Base-by-base conservation (phyloP, 1,140 invertebrate genomes). In the Diorhabda sublineata region DNA sequence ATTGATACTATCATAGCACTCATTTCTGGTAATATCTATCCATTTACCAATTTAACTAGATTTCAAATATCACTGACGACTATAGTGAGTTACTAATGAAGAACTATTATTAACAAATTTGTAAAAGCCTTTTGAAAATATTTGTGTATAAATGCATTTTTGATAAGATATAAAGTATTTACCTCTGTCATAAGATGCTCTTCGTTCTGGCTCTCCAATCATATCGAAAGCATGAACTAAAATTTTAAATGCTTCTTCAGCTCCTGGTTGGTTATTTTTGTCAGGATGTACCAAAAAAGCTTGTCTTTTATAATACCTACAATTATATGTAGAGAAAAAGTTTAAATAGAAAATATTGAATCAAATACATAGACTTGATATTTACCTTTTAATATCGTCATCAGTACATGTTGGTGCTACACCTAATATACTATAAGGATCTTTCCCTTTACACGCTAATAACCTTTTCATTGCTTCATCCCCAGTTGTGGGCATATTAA, bases 241-340 rank as follows among this genome's bases (percentile, higher is more conserved):
- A 78, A 97, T 96, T 83, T 97, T 97, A 81, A 98, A 98, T 43
- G 95, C 95, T 83, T 98, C 95, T 80, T 97, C 95, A 5, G 96
- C 94, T 61, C 96, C 95, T 6, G 93, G 91, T 80, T 95, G 92
- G 78, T 91, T 92, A 83, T 97, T 97, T 84, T 98, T 97, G 79
- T 97, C 95, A 0, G 95, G 96, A 86, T 98, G 95, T 58, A 98
- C 95, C 8, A 98, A 84, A 77, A 97, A 91, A 3, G 95, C 95
- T 83, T 97, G 95, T 73, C 91, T 87, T 76, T 93, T 92, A 79
- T 97, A 97, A 85, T 97, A 96, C 76, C 92, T 59, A 63, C 44
- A 52, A 52, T 26, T 26, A 2, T 11, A 41, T 2, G 7, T 42
- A 61, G 6, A n/a, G 7, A 61, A 26, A 61, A 61, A 8, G 47